phyloP scores from a whole-genome alignment of 2,113 vertebrate species.

The Hippolais icterina region DNA sequence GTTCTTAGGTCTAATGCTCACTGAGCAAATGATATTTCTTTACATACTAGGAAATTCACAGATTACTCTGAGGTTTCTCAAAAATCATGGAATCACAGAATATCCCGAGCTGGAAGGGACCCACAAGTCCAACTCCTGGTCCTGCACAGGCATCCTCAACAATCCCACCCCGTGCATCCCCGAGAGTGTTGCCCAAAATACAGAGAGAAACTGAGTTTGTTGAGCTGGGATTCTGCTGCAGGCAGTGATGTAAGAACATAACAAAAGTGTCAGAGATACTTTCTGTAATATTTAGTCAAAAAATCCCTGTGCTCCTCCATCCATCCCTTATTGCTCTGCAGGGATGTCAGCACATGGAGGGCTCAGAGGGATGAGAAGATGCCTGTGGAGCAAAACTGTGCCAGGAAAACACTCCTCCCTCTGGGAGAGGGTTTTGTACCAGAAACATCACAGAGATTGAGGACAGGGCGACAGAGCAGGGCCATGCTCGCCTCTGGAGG shows the following conservation, averaged over 20 bases:
- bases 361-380: not conserved
- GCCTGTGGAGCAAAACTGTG: not conserved
- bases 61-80: not conserved
- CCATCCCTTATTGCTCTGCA: not conserved
- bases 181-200: not conserved
- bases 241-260: not conserved
- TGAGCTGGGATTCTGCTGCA: not conserved
- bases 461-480: not conserved
- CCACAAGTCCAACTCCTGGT: not conserved
- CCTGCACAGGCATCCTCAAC: not conserved
- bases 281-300: not conserved
- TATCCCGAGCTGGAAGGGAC: not conserved
- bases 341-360: rapidly evolving
- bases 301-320: not conserved
- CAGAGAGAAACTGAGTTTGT: not conserved
- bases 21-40: not conserved
- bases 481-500: rapidly evolving
- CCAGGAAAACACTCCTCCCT: not conserved
- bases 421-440: not conserved
- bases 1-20: not conserved
- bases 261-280: not conserved
- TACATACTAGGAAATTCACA: not conserved
- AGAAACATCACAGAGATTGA: not conserved
- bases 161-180: not conserved
- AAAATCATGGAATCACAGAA: not conserved